These are phyloP conservation scores for Nasonia giraulti DNA, from an alignment of 1,140 invertebrate species.

Conservation along the genomic window DNA sequence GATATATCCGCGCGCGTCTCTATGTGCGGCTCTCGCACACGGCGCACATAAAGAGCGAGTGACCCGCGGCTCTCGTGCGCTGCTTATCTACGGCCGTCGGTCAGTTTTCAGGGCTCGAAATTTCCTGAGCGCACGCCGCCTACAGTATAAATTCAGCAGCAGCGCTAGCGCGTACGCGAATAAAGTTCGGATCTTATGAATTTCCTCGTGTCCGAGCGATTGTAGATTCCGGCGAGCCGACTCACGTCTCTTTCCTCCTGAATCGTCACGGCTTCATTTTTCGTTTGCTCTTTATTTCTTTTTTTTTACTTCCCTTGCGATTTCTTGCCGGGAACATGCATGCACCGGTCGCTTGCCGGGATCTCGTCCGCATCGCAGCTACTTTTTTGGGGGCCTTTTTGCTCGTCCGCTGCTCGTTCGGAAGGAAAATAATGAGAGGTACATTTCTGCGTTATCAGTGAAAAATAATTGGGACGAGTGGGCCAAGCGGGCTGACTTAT, in stretches of 20 bases:
- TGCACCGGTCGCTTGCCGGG: background rate
- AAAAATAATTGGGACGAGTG: conserved; percentile 42
- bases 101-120: conserved; percentile 45
- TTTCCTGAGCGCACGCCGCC: conserved; percentile 1
- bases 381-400: background rate
- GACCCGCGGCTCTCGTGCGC: conserved; percentile 26
- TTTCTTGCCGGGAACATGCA: background rate
- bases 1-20: conserved; percentile 50
- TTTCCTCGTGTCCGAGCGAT: conserved; percentile 44
- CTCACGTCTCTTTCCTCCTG: conserved; percentile 6
- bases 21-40: conserved; percentile 12
- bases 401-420: background rate
- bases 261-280: background rate
- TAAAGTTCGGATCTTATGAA: conserved; percentile 54
- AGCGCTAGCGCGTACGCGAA: conserved; percentile 36
- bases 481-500: background rate
- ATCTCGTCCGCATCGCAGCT: background rate
- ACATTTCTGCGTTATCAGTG: conserved; percentile 24
- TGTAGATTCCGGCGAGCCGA: conserved; percentile 36
- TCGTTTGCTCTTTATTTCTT: background rate
- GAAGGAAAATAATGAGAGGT: conserved; percentile 6
- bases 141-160: conserved; percentile 45
- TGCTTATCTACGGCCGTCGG: conserved; percentile 47
- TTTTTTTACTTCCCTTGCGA: background rate
- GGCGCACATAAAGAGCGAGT: conserved; percentile 45